Base-by-base conservation (phyloP, 2,888 invertebrate species). In the Pristionchus entomophagus region DNA sequence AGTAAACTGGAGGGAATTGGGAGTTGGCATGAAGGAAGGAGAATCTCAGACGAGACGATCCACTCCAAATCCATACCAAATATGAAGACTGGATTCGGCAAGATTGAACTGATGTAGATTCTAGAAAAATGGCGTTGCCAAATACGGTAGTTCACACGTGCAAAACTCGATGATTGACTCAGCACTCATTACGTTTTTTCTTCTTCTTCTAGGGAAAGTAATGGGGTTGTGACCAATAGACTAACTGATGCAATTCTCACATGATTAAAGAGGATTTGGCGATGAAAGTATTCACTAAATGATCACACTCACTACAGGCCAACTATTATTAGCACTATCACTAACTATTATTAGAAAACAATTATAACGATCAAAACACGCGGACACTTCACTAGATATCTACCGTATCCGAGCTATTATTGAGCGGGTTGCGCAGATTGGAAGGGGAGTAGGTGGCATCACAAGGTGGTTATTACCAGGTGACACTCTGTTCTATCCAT, bases 161-260 rank as follows among this genome's bases (percentile, higher is more conserved):
- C 10, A 41, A 73, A 73, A 73, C 73, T 73, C 73, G 73, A 73
- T 73, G 41, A 73, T 73, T 73, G n/a, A 38, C 10, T 45, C 73
- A 26, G 73, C 22, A 32, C 41, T 17, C 41, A 73, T 73, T 45
- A 65, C 73, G 17, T 41, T 73, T n/a, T 45, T 45, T 73, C n/a
- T 73, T 29, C 45, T 3, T 22, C n/a, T 35, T 35, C 22, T n/a
- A 17, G 45, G n/a, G 73, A 73, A 73, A 73, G 73, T 45, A 73
- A 73, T 73, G 73, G 41, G 41, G 73, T 69, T 19, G 73, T 73
- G 73, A 73, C n/a, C 19, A 73, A 41, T 73, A 41, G 35, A 38
- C 45, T n/a, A 8, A 12, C 73, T 73, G 65, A 65, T 65, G 65
- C 35, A 65, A 35, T 59, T 8, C 19, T 73, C 73, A 8, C 32